Evolutionary conservation across 2,113 vertebrate genomes (phyloP), one percentile per base, ranked within the genome.

Genomic region (Paralichthys olivaceus): DNA sequence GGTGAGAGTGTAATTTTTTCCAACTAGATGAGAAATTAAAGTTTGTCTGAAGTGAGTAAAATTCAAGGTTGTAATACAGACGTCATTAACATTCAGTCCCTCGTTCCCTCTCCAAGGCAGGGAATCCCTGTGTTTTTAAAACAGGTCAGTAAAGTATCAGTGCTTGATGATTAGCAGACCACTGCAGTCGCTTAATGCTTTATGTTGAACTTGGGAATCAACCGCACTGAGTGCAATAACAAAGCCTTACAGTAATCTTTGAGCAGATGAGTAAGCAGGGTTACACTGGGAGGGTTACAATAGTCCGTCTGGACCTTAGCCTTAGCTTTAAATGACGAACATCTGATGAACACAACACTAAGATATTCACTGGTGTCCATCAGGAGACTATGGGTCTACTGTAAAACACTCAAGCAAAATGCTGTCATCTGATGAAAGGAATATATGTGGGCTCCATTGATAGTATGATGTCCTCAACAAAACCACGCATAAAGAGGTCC

Each of bases 91-190:
- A 75, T 71, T 47, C 19, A 58, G 60, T 55, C 59, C 26, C 37
- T 81, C 68, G 54, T 67, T 80, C 43, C 55, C 57, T 71, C 37
- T 74, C 25, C 6, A 20, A 56, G 45, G 23, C n/a, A 64, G 68
- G 72, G 51, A 72, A 78, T 84, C 73, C 77, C 73, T 51, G 0
- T 53, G 40, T 53, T 69, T 74, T 68, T 17, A 75, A 23, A 84
- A 58, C 28, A 37, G 47, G 34, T 79, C 63, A 47, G 34, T 54
- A 37, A 75, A 73, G 47, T 28, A 71, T 84, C 37, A 56, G 2
- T 28, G 25, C 22, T 54, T 77, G 83, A 85, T 76, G 69, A 82
- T 84, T 69, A 78, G 72, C 81, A 81, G 80, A 80, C 60, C 77
- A 49, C 55, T 32, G 19, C 1, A 69, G 68, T 72, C 70, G 72